Evolutionary conservation across 2,113 vertebrate species (phyloP).

Genomic region (Menidia beryllina): DNA sequence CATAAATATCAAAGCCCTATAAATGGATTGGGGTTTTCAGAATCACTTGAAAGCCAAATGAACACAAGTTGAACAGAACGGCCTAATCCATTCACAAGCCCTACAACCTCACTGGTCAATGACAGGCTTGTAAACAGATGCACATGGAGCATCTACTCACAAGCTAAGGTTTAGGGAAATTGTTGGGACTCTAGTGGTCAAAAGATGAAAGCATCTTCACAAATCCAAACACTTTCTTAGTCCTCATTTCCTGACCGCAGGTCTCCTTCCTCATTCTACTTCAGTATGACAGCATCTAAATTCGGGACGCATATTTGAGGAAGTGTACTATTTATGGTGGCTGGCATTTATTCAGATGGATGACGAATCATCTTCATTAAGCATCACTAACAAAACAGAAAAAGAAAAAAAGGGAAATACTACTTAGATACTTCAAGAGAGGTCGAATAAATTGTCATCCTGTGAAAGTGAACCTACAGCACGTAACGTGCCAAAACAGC

Average conservation of each 20-base stretch:
- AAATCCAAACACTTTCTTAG: slow-evolving; percentile 25
- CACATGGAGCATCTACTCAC: slow-evolving; percentile 71
- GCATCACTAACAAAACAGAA: too few relatives aligned
- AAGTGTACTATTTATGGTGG: background rate
- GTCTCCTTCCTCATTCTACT: slow-evolving; percentile 70
- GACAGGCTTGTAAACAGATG: background rate
- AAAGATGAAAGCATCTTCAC: slow-evolving; percentile 9
- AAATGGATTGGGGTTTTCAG: background rate
- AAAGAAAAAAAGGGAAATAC: too few relatives aligned
- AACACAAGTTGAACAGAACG: background rate
- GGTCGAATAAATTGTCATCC: too few relatives aligned
- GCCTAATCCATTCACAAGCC: slow-evolving; percentile 14
- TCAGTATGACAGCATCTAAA: background rate
- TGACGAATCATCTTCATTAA: too few relatives aligned
- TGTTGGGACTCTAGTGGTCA: background rate
- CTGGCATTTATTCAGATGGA: fast-evolving
- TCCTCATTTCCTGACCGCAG: slow-evolving; percentile 61
- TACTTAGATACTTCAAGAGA: too few relatives aligned
- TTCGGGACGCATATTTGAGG: background rate
- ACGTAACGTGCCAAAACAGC: background rate
- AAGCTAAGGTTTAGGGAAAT: slow-evolving; percentile 22
- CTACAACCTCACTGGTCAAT: background rate
- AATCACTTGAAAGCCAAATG: background rate
- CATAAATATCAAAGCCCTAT: background rate
- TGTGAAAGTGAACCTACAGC: too few relatives aligned